Percentiles rank a stretch among this genome's conserved stretches.
These are phyloP conservation scores for Trogon surrucura DNA, from an alignment of 2,113 vertebrate species.

Conservation along the genomic window DNA sequence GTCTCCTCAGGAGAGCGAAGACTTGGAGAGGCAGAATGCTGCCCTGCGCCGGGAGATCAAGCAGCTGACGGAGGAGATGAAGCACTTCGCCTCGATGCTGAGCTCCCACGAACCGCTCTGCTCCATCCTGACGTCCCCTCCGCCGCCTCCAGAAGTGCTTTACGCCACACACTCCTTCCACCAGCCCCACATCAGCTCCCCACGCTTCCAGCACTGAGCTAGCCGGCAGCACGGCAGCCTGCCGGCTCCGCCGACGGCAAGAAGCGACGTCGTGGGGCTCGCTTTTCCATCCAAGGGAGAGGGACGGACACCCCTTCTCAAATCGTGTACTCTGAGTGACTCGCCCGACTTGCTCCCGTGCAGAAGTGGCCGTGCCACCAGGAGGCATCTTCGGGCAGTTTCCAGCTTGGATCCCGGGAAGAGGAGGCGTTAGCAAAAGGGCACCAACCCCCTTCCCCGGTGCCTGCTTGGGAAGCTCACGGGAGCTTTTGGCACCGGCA, in stretches of 20 bases:
- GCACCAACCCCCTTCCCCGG: neutral
- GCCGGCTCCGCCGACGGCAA: neutral
- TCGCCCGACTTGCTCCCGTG: conserved; percentile 6
- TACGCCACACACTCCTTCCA: conserved; percentile 84
- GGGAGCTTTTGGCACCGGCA: rapidly evolving
- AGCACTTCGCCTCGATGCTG: conserved; percentile 89
- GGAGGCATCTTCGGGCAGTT: neutral
- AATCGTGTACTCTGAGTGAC: conserved; percentile 14
- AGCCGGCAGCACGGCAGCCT: neutral
- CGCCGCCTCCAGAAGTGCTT: conserved; percentile 81
- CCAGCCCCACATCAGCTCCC: conserved; percentile 86
- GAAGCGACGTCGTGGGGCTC: neutral
- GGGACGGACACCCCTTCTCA: neutral
- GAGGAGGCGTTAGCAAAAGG: neutral
- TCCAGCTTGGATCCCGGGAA: conserved; percentile 13
- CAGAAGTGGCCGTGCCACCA: neutral
- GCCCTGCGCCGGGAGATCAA: conserved; percentile 94
- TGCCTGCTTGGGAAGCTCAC: neutral
- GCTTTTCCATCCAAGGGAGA: neutral
- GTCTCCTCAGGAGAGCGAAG: conserved; percentile 89
- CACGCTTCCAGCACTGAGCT: conserved; percentile 90
- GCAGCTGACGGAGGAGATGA: conserved; percentile 91
- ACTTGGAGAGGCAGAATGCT: conserved; percentile 92
- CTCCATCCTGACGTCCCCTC: conserved; percentile 77
- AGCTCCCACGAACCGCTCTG: conserved; percentile 91